phyloP scores from a whole-genome alignment of 2,113 vertebrate genomes.

The Cyanoderma ruficeps region DNA sequence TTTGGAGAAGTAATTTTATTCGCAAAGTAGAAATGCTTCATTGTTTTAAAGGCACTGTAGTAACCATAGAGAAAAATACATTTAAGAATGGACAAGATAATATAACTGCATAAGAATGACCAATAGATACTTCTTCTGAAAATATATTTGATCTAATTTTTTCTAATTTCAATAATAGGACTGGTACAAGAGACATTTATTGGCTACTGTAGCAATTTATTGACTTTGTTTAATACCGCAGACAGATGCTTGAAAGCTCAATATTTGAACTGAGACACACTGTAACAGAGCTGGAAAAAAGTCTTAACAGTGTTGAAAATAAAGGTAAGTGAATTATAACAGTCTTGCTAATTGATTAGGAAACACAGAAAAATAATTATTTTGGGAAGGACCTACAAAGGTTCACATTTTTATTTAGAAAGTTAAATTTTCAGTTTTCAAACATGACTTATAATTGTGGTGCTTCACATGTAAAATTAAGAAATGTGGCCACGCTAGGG shows the following conservation, averaged over 20 bases:
- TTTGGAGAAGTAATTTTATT: not conserved
- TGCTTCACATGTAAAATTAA: not conserved
- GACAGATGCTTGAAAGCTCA: conserved; percentile 72
- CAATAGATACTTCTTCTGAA: not conserved
- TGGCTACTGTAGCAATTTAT: not conserved
- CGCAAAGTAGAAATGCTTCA: not conserved
- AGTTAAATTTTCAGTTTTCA: not conserved
- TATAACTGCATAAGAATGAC: not conserved
- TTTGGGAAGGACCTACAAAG: not conserved
- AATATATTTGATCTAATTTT: not conserved
- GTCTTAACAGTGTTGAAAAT: conserved; percentile 49
- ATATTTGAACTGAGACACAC: conserved; percentile 68
- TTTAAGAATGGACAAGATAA: not conserved
- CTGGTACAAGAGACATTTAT: not conserved
- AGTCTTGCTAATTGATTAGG: not conserved
- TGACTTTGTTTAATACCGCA: conserved; percentile 41
- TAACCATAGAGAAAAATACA: not conserved
- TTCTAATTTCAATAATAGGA: not conserved
- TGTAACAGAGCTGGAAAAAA: conserved; percentile 69
- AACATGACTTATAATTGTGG: not conserved
- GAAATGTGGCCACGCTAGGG: not conserved
- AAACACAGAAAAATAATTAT: not conserved
- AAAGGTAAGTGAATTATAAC: conserved; percentile 66
- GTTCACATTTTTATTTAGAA: not conserved
- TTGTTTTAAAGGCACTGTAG: not conserved